These are phyloP conservation scores for Drosophila dives DNA, from an alignment of 2,888 invertebrate species.

Conservation along the genomic window DNA sequence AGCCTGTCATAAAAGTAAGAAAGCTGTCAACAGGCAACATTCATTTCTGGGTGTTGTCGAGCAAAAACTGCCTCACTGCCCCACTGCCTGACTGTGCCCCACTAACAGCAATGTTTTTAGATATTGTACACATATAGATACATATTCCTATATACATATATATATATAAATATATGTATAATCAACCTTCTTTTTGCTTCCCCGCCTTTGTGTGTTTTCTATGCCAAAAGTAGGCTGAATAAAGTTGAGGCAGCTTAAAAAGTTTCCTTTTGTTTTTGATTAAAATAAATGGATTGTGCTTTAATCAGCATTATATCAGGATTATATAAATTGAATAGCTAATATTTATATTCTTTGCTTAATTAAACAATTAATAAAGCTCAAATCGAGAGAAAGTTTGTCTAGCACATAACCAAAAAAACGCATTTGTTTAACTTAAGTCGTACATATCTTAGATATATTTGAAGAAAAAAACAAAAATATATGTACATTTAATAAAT, in stretches of 20 bases:
- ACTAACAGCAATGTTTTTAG: conserved; percentile 27
- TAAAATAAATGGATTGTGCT: neutral
- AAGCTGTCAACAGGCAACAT: conserved; percentile 61
- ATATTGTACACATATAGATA: neutral
- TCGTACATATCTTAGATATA: neutral
- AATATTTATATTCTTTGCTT: neutral
- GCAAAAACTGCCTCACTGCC: conserved; percentile 8
- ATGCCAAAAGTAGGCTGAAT: neutral
- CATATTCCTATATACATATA: rapidly evolving
- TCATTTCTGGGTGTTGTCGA: conserved; percentile 12
- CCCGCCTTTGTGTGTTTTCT: neutral
- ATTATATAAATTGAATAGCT: neutral
- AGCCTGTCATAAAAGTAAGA: conserved; percentile 11
- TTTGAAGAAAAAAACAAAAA: too few species aligned
- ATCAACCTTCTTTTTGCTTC: neutral
- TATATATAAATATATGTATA: neutral
- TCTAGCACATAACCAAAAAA: neutral
- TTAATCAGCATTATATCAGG: neutral
- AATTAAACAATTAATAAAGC: neutral
- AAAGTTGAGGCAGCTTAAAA: neutral
- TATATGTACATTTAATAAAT: too few species aligned
- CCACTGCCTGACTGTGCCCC: conserved; percentile 14
- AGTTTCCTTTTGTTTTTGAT: neutral
- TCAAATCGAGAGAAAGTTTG: neutral
- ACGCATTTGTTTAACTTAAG: neutral